Conservation (phyloP, 1,140 invertebrate species). For the Apis cerana region DNA sequence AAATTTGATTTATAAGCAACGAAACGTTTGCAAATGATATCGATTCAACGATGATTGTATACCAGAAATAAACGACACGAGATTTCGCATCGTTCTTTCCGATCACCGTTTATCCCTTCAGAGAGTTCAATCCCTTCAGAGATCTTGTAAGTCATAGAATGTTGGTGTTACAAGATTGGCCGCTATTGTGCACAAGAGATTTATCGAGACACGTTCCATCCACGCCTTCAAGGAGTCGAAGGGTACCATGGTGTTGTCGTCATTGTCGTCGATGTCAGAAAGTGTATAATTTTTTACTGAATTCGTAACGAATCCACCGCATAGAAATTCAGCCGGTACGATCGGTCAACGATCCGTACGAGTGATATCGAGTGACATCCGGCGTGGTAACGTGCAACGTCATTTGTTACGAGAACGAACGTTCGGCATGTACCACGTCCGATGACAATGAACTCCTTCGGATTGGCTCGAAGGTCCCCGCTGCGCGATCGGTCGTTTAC, state of each 20-base stretch:
- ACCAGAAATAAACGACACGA: background rate
- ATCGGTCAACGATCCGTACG: constrained; percentile 55
- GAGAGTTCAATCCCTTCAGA: background rate
- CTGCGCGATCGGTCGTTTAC: background rate
- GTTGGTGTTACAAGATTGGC: background rate
- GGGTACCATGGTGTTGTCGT: background rate
- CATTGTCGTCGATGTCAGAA: background rate
- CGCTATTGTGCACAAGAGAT: background rate
- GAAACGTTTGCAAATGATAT: background rate
- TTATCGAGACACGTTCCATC: constrained; percentile 13
- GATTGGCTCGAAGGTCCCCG: background rate
- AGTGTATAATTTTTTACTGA: constrained; percentile 51
- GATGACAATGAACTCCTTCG: constrained; percentile 46
- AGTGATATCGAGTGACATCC: constrained; percentile 69
- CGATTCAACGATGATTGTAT: background rate
- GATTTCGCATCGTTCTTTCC: background rate
- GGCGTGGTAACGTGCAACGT: constrained; percentile 63
- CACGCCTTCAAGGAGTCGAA: background rate
- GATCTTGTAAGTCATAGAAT: constrained; percentile 1
- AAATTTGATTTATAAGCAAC: background rate
- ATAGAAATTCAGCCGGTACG: constrained; percentile 49
- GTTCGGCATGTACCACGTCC: constrained; percentile 6
- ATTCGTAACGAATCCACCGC: constrained; percentile 58
- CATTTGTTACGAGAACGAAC: constrained; percentile 69
- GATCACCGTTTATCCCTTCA: background rate